Evolutionary conservation across 2,888 invertebrate genomes (phyloP).

Genomic region (Clistopyga incitator): DNA sequence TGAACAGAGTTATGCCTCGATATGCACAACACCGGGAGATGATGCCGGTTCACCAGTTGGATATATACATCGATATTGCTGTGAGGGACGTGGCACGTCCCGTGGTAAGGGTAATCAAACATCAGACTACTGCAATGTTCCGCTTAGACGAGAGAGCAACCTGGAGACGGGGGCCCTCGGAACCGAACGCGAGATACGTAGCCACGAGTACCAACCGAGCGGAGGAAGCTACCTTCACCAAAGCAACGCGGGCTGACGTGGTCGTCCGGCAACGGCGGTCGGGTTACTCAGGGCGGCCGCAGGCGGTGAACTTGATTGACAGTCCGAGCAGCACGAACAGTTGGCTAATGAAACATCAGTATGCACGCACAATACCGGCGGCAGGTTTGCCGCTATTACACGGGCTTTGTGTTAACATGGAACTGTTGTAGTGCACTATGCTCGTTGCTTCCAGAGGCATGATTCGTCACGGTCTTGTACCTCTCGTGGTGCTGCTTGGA

Average conservation of each 20-base stretch:
- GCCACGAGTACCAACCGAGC: background rate
- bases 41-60: constrained; percentile 37
- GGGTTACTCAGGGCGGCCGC: constrained; percentile 74
- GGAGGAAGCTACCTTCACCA: constrained; percentile 31
- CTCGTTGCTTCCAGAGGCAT: constrained; percentile 18
- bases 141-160: constrained; percentile 69
- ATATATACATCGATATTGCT: constrained; percentile 46
- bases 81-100: constrained; percentile 53
- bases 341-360: constrained; percentile 83
- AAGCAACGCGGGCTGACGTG: constrained; percentile 53
- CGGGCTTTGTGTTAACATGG: constrained; percentile 72
- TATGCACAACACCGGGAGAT: constrained; percentile 23
- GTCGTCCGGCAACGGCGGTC: constrained; percentile 66
- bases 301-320: constrained; percentile 81
- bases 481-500: constrained; percentile 29
- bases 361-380: constrained; percentile 78
- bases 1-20: constrained; percentile 24
- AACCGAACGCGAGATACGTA: constrained; percentile 55
- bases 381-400: constrained; percentile 76
- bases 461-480: constrained; percentile 44
- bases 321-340: constrained; percentile 80
- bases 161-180: constrained; percentile 60
- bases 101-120: constrained; percentile 78
- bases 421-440: constrained; percentile 24
- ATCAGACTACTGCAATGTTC: constrained; percentile 76